Percentiles rank a stretch among this genome's conserved stretches.
Conservation (phyloP, 1,140 invertebrate genomes). For the Octopus bimaculoides region DNA sequence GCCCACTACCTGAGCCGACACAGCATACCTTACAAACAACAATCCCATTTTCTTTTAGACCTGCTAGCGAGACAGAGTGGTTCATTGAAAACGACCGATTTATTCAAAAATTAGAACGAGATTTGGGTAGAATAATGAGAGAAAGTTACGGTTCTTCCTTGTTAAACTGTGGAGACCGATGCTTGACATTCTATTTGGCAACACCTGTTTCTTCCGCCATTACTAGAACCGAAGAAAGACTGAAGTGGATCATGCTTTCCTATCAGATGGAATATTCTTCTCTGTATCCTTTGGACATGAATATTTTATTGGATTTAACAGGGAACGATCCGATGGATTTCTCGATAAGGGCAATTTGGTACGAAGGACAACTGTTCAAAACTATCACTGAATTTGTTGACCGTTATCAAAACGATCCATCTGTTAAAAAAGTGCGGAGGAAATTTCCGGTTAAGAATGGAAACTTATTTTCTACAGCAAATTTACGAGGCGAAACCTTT, state of each 20-base stretch:
- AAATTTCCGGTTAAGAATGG: slow-evolving; percentile 22
- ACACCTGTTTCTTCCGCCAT: slow-evolving; percentile 44
- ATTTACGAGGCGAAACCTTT: slow-evolving; percentile 23
- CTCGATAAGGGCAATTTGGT: slow-evolving; percentile 33
- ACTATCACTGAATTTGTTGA: slow-evolving; percentile 28
- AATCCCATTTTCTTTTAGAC: slow-evolving; percentile 39
- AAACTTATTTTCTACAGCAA: slow-evolving; percentile 27
- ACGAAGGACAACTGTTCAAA: slow-evolving; percentile 32
- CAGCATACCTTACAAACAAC: slow-evolving; percentile 29
- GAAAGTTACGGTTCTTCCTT: slow-evolving; percentile 45
- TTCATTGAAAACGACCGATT: slow-evolving; percentile 34
- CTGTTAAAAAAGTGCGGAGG: slow-evolving; percentile 31
- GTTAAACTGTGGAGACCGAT: slow-evolving; percentile 36
- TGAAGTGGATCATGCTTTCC: slow-evolving; percentile 38
- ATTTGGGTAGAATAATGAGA: slow-evolving; percentile 30
- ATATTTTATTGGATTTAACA: slow-evolving; percentile 38
- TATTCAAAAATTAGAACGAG: slow-evolving; percentile 24
- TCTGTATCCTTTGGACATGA: slow-evolving; percentile 38
- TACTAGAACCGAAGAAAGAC: slow-evolving; percentile 30
- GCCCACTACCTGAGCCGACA: slow-evolving; percentile 32
- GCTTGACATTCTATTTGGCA: slow-evolving; percentile 37
- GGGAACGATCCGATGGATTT: slow-evolving; percentile 26
- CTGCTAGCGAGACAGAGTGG: slow-evolving; percentile 44
- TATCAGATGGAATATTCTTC: slow-evolving; percentile 39
- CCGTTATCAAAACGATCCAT: slow-evolving; percentile 23